phyloP scores from a whole-genome alignment of 2,888 invertebrate genomes.

The Diogma glabrata region DNA sequence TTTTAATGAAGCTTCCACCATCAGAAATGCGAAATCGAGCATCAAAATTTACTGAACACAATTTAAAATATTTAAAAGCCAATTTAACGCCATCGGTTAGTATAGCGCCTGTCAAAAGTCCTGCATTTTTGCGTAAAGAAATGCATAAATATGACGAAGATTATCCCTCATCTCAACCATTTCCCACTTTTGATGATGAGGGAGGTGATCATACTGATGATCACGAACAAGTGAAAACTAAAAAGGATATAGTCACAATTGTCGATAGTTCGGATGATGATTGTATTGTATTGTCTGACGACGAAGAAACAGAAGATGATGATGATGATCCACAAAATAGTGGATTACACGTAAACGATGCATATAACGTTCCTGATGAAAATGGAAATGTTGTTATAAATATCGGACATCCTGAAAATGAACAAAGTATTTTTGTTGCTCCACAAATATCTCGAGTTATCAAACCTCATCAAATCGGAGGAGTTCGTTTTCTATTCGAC shows the following conservation, averaged over 20 bases:
- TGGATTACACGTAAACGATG: conserved; percentile 87
- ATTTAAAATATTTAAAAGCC: conserved; percentile 6
- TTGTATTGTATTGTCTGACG: conserved; percentile 77
- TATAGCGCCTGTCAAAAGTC: conserved; percentile 35
- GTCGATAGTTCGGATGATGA: conserved; percentile 68
- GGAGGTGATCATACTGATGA: conserved; percentile 14
- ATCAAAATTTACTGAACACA: conserved; percentile 9
- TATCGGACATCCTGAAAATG: conserved; percentile 82
- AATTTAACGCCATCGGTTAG: conserved; percentile 40
- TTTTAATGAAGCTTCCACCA: conserved; percentile 39
- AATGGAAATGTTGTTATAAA: conserved; percentile 87
- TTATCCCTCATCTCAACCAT: neutral
- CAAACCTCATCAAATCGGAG: conserved; percentile 95
- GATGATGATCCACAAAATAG: conserved; percentile 82
- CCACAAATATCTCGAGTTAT: conserved; percentile 83
- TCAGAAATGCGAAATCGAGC: conserved; percentile 21
- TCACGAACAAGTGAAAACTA: conserved; percentile 13
- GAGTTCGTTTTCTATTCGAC: conserved; percentile 91
- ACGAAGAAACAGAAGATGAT: conserved; percentile 66
- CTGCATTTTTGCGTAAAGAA: neutral
- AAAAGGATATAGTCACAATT: conserved; percentile 52
- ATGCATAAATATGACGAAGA: conserved; percentile 3
- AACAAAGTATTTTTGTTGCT: conserved; percentile 83
- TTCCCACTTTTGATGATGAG: conserved; percentile 13
- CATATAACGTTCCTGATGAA: conserved; percentile 81